A percentile compares a stretch with the other conserved stretches of the same genome.
Conservation (phyloP, 1,140 invertebrate species). For the Trissolcus basalis region DNA sequence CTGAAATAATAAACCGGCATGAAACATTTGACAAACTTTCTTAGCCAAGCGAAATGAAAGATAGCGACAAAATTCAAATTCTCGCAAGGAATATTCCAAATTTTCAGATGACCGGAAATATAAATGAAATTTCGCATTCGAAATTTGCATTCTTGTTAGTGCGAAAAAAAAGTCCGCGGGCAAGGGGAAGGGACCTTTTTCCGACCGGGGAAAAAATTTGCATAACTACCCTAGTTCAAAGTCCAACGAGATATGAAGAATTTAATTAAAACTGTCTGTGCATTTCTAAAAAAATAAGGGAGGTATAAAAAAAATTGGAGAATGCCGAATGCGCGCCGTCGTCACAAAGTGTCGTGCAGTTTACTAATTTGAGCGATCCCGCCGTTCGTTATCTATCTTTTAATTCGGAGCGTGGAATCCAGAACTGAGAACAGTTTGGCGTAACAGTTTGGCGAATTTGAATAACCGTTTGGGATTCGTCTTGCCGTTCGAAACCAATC, state of each 20-base stretch:
- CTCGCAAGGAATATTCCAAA: constrained; percentile 46
- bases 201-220: constrained; percentile 37
- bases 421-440: too few species aligned
- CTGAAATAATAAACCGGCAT: too few species aligned
- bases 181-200: constrained; percentile 32
- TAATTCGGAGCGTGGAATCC: constrained; percentile 32
- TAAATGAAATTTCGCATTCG: constrained; percentile 46
- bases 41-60: too few species aligned
- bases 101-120: constrained; percentile 44
- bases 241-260: constrained; percentile 55
- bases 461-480: constrained; percentile 3
- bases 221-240: constrained; percentile 50
- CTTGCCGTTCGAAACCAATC: too few species aligned
- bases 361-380: constrained; percentile 37
- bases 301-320: constrained; percentile 21
- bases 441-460: constrained; percentile 18
- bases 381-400: constrained; percentile 17
- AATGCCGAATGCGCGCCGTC: constrained; percentile 22
- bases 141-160: constrained; percentile 50
- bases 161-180: constrained; percentile 14
- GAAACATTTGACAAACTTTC: too few species aligned
- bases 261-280: constrained; percentile 53
- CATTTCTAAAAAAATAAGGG: constrained; percentile 29
- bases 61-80: constrained; percentile 56
- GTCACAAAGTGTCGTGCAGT: constrained; percentile 50